These are phyloP conservation scores for Bagarius yarrelli DNA, from an alignment of 2,113 vertebrate species.

Conservation along the genomic window DNA sequence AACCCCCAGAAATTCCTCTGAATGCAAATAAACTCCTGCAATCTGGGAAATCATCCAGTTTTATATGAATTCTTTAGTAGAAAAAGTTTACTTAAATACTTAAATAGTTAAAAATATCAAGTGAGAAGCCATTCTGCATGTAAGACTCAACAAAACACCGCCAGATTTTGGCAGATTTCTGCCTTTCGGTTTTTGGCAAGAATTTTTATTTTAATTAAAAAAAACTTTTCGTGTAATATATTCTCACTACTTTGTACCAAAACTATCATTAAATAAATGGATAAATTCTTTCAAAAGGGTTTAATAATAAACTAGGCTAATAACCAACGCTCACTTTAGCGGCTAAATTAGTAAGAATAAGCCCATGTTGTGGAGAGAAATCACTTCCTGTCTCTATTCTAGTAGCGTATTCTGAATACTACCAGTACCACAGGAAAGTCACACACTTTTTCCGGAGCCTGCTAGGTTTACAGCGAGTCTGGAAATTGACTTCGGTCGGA, in stretches of 20 bases:
- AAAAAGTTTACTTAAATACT: no score
- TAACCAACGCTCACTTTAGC: background rate
- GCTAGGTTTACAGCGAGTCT: no score
- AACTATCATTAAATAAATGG: background rate
- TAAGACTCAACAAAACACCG: background rate
- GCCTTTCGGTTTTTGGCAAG: background rate
- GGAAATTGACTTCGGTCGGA: no score
- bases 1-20: background rate
- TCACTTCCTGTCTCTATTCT: background rate
- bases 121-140: background rate
- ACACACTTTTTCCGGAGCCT: no score
- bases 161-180: background rate
- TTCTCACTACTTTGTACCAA: background rate
- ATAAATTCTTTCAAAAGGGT: no score
- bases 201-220: background rate
- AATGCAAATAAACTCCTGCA: background rate
- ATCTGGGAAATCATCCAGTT: constrained; percentile 2
- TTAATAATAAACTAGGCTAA: background rate
- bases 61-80: background rate
- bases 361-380: background rate
- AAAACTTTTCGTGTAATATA: background rate
- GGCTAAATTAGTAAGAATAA: background rate
- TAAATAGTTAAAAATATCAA: background rate
- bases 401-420: background rate
- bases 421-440: background rate